Base-by-base conservation (phyloP, 1,140 invertebrate genomes). In the Diorhabda sublineata region DNA sequence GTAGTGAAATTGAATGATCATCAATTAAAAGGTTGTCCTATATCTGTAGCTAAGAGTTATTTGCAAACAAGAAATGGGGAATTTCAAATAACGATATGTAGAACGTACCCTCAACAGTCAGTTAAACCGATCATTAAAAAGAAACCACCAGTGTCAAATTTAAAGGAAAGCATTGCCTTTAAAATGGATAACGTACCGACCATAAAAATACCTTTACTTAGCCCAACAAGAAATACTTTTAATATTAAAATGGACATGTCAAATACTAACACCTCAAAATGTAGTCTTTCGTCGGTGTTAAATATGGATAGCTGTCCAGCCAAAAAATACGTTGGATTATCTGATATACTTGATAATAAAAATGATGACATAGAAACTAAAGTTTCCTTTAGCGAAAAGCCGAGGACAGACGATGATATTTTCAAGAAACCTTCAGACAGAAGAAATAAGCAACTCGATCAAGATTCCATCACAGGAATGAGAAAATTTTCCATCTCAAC, bases 1-100 rank as follows among this genome's bases (percentile, higher is more conserved):
- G 87, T 96, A 7, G 82, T 95, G 5, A 93, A 92, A 75, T 90
- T 95, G 2, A 94, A 95, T 79, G 93, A 93, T 0, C 85, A 87
- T 70, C 84, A 89, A 76, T 81, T 95, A 64, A 85, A 91, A 56
- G 92, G 92, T n/a, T 79, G 93, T 7, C 87, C 86, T 8, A 89
- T 92, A 83, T 81, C 87, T 2, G 58, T 68, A 41, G 72, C 70
- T 0, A 69, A 64, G 58, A 65, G 47, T 43, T 68, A 74, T 6
- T 60, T 79, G 6, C 26, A 44, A 52, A 71, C 74, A 57, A 66
- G 73, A 66, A 74, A 76, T 64, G 76, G 77, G 52, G 77, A 78
- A 71, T 8, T 80, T 9, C 75, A 79, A 74, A 73, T 79, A 44
- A 67, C 78, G 1, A 74, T 80, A 58, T 62, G 72, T 8, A 65